Conservation (phyloP, 2,797 vertebrate species). For the Margarornis squamiger region DNA sequence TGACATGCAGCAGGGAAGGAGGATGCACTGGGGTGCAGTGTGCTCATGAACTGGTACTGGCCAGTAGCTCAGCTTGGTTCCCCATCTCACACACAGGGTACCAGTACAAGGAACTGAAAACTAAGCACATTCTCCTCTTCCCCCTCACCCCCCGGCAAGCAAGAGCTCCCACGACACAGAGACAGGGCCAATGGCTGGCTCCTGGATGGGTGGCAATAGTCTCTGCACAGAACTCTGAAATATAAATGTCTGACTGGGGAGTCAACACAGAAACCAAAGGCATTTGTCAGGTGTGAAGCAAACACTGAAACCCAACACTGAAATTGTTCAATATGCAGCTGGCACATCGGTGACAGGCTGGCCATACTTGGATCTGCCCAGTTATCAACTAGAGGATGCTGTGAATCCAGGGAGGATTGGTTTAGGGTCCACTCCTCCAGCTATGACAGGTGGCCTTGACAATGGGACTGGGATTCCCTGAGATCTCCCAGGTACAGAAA, state of each 20-base stretch:
- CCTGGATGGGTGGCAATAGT: background rate
- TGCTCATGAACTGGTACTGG: background rate
- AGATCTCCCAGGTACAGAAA: background rate
- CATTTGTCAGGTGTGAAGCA: background rate
- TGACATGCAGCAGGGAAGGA: background rate
- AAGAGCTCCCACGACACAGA: background rate
- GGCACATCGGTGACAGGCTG: background rate
- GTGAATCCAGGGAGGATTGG: background rate
- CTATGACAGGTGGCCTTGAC: background rate
- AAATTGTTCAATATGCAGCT: background rate
- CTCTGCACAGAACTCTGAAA: background rate
- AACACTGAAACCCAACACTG: background rate
- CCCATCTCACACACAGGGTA: background rate
- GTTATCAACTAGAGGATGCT: background rate
- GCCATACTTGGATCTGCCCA: background rate
- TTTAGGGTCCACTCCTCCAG: background rate
- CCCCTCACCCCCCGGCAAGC: background rate
- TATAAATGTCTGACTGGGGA: background rate
- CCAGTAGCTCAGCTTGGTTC: background rate
- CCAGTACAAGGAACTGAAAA: background rate
- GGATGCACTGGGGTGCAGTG: background rate
- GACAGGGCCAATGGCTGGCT: background rate
- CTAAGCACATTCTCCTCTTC: rapidly evolving
- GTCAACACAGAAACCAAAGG: background rate
- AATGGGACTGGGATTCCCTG: background rate